Percentiles rank a stretch among this genome's conserved stretches.
Evolutionary conservation across 2,888 invertebrate species (phyloP).

Genomic region (Anaspis maculata): DNA sequence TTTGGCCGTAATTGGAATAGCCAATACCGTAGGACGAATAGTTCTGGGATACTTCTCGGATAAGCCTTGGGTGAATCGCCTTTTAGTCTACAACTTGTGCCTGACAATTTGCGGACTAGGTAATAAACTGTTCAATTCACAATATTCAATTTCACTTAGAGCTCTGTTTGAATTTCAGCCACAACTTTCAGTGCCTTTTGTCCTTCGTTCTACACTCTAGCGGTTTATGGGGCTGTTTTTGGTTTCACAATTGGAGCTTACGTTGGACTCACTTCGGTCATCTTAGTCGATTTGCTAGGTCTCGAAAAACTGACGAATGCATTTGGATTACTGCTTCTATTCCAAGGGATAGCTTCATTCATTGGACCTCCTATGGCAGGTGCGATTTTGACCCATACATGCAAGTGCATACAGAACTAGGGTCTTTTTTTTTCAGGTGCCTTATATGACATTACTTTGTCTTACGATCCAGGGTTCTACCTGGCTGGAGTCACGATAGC

Average conservation of each 20-base stretch:
- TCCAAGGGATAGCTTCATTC: slow-evolving; percentile 90
- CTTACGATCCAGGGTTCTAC: slow-evolving; percentile 82
- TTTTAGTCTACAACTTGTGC: slow-evolving; percentile 82
- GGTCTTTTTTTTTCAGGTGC: slow-evolving; percentile 69
- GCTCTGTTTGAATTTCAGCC: too few species aligned
- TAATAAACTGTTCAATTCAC: slow-evolving; percentile 47
- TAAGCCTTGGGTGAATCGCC: slow-evolving; percentile 84
- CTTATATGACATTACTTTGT: slow-evolving; percentile 66
- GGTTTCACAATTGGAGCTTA: slow-evolving; percentile 93
- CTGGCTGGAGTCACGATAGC: slow-evolving; percentile 81
- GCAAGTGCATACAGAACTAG: too few species aligned
- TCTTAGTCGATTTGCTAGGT: slow-evolving; percentile 89
- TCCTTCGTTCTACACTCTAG: slow-evolving; percentile 61
- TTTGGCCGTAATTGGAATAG: slow-evolving; percentile 73
- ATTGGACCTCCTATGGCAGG: slow-evolving; percentile 91
- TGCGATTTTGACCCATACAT: too few species aligned
- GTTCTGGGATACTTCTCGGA: slow-evolving; percentile 81
- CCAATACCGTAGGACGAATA: slow-evolving; percentile 85
- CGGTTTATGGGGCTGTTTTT: slow-evolving; percentile 69
- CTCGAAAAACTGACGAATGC: slow-evolving; percentile 88
- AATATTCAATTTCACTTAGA: not conserved
- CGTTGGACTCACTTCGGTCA: slow-evolving; percentile 93
- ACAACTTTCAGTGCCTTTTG: slow-evolving; percentile 75
- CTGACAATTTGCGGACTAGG: slow-evolving; percentile 82
- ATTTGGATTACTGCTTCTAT: slow-evolving; percentile 84